These are phyloP conservation scores for Aporophyla lueneburgensis DNA, from an alignment of 2,888 invertebrate species.

Conservation along the genomic window DNA sequence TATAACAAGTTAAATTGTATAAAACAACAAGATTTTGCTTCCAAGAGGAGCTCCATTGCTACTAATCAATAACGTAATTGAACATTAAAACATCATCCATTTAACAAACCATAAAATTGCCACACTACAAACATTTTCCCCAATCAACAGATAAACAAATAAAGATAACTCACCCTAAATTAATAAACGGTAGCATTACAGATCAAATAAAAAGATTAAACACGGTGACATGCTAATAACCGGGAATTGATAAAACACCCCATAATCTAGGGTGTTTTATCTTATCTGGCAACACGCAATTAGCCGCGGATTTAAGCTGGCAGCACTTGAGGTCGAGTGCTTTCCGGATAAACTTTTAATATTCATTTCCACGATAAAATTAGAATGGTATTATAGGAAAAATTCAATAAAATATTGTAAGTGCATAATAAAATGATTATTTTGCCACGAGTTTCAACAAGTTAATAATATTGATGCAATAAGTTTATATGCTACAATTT, in stretches of 20 bases:
- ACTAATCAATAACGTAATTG: not conserved
- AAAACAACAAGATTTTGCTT: not conserved
- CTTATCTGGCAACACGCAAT: constrained; percentile 87
- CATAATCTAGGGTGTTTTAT: constrained; percentile 75
- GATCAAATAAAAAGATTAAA: constrained; percentile 64
- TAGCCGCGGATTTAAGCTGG: constrained; percentile 81
- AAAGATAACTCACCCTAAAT: constrained; percentile 72
- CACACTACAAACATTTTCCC: constrained; percentile 31
- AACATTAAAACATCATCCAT: not conserved
- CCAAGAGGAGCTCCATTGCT: too few species aligned
- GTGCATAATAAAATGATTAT: not conserved
- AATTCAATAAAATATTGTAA: not conserved
- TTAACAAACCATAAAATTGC: constrained; percentile 28
- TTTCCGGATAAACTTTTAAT: constrained; percentile 62
- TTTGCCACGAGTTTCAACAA: not conserved
- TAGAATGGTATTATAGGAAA: constrained; percentile 3
- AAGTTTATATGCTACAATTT: not conserved
- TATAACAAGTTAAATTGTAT: too few species aligned
- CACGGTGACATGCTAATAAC: constrained; percentile 73
- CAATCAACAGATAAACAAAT: constrained; percentile 54
- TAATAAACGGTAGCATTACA: constrained; percentile 83
- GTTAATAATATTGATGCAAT: not conserved
- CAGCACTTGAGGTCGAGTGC: constrained; percentile 73
- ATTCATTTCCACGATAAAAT: constrained; percentile 49
- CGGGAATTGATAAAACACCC: constrained; percentile 69